These are phyloP conservation scores for Tromatobia lineatoria DNA, from an alignment of 2,888 invertebrate species.

Conservation along the genomic window DNA sequence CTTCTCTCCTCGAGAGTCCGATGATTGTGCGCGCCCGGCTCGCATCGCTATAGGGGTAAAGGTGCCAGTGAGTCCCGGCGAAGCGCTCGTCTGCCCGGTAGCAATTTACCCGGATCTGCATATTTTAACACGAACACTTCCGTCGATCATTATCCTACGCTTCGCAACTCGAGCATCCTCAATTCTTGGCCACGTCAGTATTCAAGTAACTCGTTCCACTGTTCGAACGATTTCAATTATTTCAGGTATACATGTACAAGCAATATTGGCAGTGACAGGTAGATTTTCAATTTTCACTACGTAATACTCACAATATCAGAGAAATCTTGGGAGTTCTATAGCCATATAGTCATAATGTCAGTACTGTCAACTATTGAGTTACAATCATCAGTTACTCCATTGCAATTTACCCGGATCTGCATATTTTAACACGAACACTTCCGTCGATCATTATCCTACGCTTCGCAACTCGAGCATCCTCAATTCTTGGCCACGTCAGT, in stretches of 20 bases:
- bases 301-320: too few species aligned
- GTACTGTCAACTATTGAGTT: too few species aligned
- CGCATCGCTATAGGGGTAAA: conserved; percentile 72
- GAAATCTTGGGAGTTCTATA: too few species aligned
- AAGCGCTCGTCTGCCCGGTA: conserved; percentile 77
- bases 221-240: background rate
- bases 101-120: conserved; percentile 84
- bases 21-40: conserved; percentile 53
- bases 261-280: too few species aligned
- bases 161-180: conserved; percentile 63
- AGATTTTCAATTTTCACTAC: too few species aligned
- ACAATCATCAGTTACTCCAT: too few species aligned
- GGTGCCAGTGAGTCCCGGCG: conserved; percentile 73
- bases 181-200: conserved; percentile 45
- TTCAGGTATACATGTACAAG: background rate
- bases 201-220: background rate
- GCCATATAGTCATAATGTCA: too few species aligned
- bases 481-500: conserved; percentile 46
- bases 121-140: conserved; percentile 85
- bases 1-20: conserved; percentile 55
- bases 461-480: conserved; percentile 63
- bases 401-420: conserved; percentile 83
- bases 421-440: conserved; percentile 85
- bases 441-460: conserved; percentile 84
- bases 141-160: conserved; percentile 83